Percentiles rank a stretch among this genome's conserved stretches.
These are phyloP conservation scores for Pteruthius melanotis DNA, from an alignment of 2,113 vertebrate species.

Conservation along the genomic window DNA sequence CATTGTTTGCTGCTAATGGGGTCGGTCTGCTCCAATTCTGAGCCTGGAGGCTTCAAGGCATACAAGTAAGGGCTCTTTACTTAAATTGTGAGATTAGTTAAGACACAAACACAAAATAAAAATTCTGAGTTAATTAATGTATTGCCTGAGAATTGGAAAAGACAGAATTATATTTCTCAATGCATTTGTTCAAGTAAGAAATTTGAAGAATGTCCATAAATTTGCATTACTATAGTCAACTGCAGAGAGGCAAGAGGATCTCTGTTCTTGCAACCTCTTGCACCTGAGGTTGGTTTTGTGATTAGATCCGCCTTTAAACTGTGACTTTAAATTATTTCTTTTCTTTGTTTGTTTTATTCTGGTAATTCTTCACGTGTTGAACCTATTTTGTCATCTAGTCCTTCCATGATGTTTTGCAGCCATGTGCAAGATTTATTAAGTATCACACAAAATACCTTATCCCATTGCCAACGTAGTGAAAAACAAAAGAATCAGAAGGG, in stretches of 20 bases:
- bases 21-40: fast-evolving
- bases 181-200: background rate
- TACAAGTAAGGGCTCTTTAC: background rate
- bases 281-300: background rate
- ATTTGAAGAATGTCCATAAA: background rate
- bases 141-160: background rate
- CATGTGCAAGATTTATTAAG: background rate
- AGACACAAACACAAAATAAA: background rate
- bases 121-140: background rate
- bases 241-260: background rate
- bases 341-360: background rate
- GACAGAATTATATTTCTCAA: background rate
- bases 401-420: background rate
- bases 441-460: background rate
- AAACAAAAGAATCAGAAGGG: background rate
- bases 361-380: background rate
- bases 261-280: background rate
- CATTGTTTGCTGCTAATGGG: background rate
- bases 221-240: background rate
- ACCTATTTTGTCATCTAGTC: background rate
- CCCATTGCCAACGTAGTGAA: background rate
- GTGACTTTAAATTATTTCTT: background rate
- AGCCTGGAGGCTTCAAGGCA: background rate
- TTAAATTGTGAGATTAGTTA: background rate
- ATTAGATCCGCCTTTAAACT: background rate